Conservation (phyloP, 2,888 invertebrate genomes). For the Pristionchus entomophagus region DNA sequence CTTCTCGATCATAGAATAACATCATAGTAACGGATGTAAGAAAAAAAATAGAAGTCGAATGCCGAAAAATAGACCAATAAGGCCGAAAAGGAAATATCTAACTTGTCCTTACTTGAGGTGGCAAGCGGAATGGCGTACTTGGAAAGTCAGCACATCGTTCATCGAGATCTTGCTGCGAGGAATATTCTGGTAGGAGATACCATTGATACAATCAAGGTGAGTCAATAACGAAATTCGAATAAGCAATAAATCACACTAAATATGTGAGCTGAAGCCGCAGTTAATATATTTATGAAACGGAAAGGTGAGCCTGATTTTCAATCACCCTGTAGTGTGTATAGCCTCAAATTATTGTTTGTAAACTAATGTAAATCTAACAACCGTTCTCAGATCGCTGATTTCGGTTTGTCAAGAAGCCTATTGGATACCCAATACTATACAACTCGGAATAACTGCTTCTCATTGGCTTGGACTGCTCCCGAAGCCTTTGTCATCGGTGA, state of each 20-base stretch:
- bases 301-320: too few species aligned
- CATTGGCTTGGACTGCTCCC: background rate
- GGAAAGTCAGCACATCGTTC: background rate
- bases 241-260: background rate
- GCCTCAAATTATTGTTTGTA: background rate
- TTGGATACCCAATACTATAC: background rate
- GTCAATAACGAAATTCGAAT: too few species aligned
- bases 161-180: too few species aligned
- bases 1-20: too few species aligned
- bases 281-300: background rate
- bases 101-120: background rate
- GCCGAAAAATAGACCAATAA: background rate
- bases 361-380: background rate
- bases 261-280: background rate
- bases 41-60: too few species aligned
- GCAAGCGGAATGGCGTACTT: background rate
- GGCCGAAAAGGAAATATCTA: background rate
- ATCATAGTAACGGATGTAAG: too few species aligned
- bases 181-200: background rate
- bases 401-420: background rate
- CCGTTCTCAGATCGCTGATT: background rate
- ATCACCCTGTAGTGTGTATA: background rate
- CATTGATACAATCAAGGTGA: background rate
- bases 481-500: background rate
- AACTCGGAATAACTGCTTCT: background rate